Percentiles rank a stretch among this genome's conserved stretches.
phyloP scores from a whole-genome alignment of 37 sponge, comb jelly and placozoan genomes.

The Beroe ovata region DNA sequence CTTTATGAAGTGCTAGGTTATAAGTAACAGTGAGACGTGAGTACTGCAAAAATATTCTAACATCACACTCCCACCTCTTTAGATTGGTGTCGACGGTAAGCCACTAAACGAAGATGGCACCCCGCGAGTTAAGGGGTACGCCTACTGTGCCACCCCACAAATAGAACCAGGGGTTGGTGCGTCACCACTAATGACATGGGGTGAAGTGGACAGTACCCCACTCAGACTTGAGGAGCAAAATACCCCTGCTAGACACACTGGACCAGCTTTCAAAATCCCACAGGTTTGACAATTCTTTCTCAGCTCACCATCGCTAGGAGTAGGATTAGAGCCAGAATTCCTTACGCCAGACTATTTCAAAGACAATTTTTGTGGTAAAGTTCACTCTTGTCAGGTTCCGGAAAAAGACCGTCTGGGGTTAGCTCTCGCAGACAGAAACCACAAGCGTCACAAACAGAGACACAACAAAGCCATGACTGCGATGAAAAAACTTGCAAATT shows the following conservation, averaged over 20 bases:
- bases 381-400: too few species aligned
- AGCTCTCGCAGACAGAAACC: conserved; percentile 17
- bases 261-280: conserved; percentile 88
- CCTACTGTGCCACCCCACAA: conserved; percentile 82
- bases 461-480: conserved; percentile 61
- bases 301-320: background rate
- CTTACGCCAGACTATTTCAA: too few species aligned
- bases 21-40: too few species aligned
- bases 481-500: conserved; percentile 47
- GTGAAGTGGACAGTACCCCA: conserved; percentile 86
- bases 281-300: conserved; percentile 47
- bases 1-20: too few species aligned
- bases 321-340: too few species aligned
- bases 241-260: conserved; percentile 67
- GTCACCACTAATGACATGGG: conserved; percentile 97
- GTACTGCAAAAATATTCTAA: too few species aligned
- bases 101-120: conserved; percentile 68
- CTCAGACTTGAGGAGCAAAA: conserved; percentile 74
- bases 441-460: conserved; percentile 48
- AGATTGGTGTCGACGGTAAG: conserved; percentile 88
- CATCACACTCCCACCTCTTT: background rate
- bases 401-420: conserved; percentile 33
- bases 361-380: too few species aligned
- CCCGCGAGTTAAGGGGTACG: conserved; percentile 86
- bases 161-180: conserved; percentile 92